Percentiles rank a stretch among this genome's conserved stretches.
Evolutionary conservation across 2,113 vertebrate species (phyloP).

Genomic region (Propithecus coquereli): DNA sequence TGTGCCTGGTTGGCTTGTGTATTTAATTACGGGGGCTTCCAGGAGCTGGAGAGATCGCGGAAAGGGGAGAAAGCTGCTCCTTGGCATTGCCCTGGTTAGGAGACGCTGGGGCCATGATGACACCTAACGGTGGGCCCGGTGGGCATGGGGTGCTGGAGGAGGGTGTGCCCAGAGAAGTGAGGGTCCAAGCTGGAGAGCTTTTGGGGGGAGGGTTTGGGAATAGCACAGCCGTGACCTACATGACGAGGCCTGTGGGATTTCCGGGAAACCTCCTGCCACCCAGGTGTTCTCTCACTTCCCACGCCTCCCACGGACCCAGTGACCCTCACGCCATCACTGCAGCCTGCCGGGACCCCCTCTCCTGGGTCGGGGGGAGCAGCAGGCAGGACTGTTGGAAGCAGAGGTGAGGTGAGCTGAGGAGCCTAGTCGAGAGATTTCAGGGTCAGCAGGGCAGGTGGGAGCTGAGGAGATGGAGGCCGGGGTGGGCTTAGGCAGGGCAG

Average conservation of each 20-base stretch:
- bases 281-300: not conserved
- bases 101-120: not conserved
- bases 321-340: not conserved
- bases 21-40: not conserved
- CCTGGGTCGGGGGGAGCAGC: not conserved
- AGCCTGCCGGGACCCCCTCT: not conserved
- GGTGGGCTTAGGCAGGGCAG: not conserved
- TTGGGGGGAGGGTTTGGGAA: accelerated
- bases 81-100: not conserved
- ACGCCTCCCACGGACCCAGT: not conserved
- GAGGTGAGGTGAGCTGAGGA: not conserved
- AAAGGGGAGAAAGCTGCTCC: not conserved
- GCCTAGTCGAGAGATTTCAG: not conserved
- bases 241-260: not conserved
- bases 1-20: not conserved
- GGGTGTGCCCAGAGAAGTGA: not conserved
- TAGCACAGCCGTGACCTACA: not conserved
- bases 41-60: not conserved
- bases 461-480: not conserved
- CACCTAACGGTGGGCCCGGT: not conserved
- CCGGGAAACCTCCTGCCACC: not conserved
- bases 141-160: not conserved
- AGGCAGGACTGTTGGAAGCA: not conserved
- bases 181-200: not conserved
- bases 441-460: not conserved